A percentile compares a stretch with the other conserved stretches of the same genome.
phyloP scores from a whole-genome alignment of 37 sponge, comb jelly and placozoan species.

The Spongia lamella region DNA sequence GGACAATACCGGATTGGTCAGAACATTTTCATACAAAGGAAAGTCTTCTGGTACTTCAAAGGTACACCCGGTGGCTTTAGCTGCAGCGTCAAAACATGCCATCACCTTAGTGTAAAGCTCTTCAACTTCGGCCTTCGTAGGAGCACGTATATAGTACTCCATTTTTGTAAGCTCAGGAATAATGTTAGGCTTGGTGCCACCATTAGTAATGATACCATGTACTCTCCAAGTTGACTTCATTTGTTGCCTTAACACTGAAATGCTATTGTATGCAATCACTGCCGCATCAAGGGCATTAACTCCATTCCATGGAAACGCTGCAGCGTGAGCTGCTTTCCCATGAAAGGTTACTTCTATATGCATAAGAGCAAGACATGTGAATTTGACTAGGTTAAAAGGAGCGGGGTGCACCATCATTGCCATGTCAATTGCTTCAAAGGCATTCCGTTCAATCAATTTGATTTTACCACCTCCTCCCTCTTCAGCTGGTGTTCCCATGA shows the following conservation, averaged over 20 bases:
- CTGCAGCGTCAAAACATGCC: conserved; percentile 77
- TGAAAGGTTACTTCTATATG: conserved; percentile 30
- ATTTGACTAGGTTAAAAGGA: conserved; percentile 29
- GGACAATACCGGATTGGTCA: conserved; percentile 43
- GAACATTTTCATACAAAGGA: conserved; percentile 25
- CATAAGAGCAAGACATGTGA: conserved; percentile 16
- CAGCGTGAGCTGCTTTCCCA: conserved; percentile 85
- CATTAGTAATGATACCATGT: conserved; percentile 74
- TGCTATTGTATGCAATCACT: conserved; percentile 72
- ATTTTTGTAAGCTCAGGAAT: conserved; percentile 66
- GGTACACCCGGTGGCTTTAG: conserved; percentile 71
- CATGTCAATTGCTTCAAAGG: conserved; percentile 70
- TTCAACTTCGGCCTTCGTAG: conserved; percentile 26
- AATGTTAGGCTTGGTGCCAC: conserved; percentile 64
- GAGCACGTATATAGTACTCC: conserved; percentile 61
- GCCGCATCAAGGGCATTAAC: conserved; percentile 90
- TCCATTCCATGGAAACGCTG: conserved; percentile 84
- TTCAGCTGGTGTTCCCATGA: conserved; percentile 91
- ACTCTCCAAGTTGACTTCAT: conserved; percentile 76
- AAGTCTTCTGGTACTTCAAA: conserved; percentile 26
- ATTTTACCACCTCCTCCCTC: conserved; percentile 86
- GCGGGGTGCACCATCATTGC: conserved; percentile 94
- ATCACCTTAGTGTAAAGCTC: conserved; percentile 32
- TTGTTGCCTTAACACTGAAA: conserved; percentile 84
- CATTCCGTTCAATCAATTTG: conserved; percentile 57